phyloP scores from a whole-genome alignment of 2,888 invertebrate species.

The Dusona sp. region DNA sequence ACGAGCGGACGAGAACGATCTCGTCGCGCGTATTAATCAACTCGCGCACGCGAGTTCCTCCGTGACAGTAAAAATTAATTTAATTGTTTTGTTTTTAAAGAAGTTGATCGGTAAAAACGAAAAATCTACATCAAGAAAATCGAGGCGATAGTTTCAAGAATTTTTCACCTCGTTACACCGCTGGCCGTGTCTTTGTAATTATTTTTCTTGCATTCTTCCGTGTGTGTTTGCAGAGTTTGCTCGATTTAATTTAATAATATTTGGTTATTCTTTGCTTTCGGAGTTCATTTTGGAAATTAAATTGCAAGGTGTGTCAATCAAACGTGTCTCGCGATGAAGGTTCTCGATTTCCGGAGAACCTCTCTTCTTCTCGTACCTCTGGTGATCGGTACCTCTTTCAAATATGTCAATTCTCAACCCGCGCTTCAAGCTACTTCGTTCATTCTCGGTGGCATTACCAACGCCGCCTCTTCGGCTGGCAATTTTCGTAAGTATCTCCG shows the following conservation, averaged over 20 bases:
- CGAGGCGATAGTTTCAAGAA: not conserved
- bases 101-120: not conserved
- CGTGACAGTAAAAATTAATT: not conserved
- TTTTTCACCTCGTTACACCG: not conserved
- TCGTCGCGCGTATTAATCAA: constrained; percentile 42
- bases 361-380: constrained; percentile 51
- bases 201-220: not conserved
- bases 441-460: constrained; percentile 79
- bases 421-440: constrained; percentile 58
- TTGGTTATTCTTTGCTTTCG: not conserved
- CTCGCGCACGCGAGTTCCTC: constrained; percentile 42
- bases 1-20: constrained; percentile 70
- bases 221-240: not conserved
- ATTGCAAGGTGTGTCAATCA: not conserved
- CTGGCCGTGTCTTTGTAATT: constrained; percentile 8
- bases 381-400: constrained; percentile 57
- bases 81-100: not conserved
- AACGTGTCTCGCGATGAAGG: constrained; percentile 58
- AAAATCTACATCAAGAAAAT: not conserved
- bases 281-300: constrained; percentile 4
- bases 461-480: constrained; percentile 78
- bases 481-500: constrained; percentile 78
- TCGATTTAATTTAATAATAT: constrained; percentile 1
- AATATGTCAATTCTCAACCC: constrained; percentile 46
- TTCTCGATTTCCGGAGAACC: constrained; percentile 53